Conservation (phyloP, 1,140 invertebrate species). For the Pollicipes pollicipes region DNA sequence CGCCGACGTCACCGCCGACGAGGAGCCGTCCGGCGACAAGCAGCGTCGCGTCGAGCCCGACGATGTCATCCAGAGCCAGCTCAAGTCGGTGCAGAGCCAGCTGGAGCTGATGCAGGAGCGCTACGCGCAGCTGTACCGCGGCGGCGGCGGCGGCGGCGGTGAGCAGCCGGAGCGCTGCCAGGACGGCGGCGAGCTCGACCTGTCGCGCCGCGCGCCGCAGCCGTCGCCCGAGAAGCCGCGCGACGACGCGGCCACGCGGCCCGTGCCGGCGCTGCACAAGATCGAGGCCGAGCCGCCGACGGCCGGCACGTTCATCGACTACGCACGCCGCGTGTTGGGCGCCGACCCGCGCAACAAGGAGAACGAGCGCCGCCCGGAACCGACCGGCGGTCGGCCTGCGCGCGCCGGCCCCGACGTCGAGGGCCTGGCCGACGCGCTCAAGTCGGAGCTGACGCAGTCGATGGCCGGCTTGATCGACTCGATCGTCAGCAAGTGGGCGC, state of each 20-base stretch:
- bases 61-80: constrained; percentile 34
- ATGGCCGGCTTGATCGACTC: constrained; percentile 70
- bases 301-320: background rate
- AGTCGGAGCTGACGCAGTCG: constrained; percentile 70
- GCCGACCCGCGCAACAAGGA: background rate
- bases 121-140: constrained; percentile 33
- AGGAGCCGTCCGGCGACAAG: constrained; percentile 33
- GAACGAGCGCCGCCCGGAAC: background rate
- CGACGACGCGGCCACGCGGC: background rate
- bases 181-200: constrained; percentile 3
- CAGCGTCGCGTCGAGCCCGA: constrained; percentile 9
- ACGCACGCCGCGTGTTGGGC: background rate
- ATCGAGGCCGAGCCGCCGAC: background rate
- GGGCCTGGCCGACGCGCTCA: constrained; percentile 67
- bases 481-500: constrained; percentile 38
- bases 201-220: constrained; percentile 12
- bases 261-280: background rate
- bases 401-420: constrained; percentile 39
- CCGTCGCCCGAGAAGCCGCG: background rate
- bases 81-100: constrained; percentile 71
- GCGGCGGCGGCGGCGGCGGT: constrained; percentile 10
- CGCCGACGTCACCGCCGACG: constrained; percentile 36
- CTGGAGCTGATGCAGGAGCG: constrained; percentile 76
- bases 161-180: background rate
- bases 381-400: no score